These are phyloP conservation scores for Xylocampa areola DNA, from an alignment of 2,888 invertebrate species.

Conservation along the genomic window DNA sequence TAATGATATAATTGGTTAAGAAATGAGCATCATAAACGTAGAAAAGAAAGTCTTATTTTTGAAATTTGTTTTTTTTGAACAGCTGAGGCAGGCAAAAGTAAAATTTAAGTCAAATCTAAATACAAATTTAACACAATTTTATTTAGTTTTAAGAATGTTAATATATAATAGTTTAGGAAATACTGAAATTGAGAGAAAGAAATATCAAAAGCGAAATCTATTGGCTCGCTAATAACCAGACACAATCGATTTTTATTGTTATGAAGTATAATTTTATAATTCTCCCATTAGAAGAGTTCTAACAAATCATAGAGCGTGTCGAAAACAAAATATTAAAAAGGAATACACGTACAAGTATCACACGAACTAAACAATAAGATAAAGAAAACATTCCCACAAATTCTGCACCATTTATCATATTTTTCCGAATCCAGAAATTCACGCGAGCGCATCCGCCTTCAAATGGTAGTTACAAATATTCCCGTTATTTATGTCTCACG, in stretches of 20 bases:
- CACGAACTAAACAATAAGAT: slow-evolving; percentile 21
- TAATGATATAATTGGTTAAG: too few species aligned
- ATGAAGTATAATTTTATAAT: too few species aligned
- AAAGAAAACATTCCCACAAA: slow-evolving; percentile 55
- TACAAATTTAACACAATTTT: neutral
- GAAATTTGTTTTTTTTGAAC: too few species aligned
- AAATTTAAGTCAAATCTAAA: neutral
- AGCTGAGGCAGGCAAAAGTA: too few species aligned
- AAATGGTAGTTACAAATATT: slow-evolving; percentile 51
- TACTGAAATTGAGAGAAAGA: neutral
- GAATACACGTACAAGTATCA: slow-evolving; percentile 13
- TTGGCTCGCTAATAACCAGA: too few species aligned
- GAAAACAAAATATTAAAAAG: slow-evolving; percentile 1
- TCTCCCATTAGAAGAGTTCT: too few species aligned
- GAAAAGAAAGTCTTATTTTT: too few species aligned
- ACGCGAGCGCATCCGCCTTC: slow-evolving; percentile 31
- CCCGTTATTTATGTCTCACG: slow-evolving; percentile 76
- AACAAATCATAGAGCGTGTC: too few species aligned
- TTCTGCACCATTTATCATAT: slow-evolving; percentile 65
- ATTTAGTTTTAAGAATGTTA: neutral
- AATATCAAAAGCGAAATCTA: too few species aligned
- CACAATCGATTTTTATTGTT: too few species aligned
- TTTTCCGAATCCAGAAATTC: slow-evolving; percentile 44
- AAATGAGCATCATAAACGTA: too few species aligned
- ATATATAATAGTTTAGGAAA: neutral